A percentile compares a stretch with the other conserved stretches of the same genome.
Conservation (phyloP, 2,797 vertebrate species). For the Petrocephalus schoutedeni region DNA sequence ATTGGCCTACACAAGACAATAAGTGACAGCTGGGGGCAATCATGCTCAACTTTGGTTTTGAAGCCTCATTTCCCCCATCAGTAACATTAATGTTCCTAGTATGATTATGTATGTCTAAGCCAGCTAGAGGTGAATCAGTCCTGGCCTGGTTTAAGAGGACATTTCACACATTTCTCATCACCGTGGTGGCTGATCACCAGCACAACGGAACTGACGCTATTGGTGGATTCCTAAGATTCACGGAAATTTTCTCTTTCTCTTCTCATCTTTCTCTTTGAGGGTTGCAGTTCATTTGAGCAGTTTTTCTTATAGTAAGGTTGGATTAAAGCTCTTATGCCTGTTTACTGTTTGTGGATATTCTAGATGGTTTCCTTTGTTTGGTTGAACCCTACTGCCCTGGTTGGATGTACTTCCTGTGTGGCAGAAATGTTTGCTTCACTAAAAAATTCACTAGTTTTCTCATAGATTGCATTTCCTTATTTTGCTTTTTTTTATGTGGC, state of each 20-base stretch:
- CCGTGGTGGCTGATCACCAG: background rate
- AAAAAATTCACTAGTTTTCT: background rate
- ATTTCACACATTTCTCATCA: background rate
- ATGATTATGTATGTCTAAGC: background rate
- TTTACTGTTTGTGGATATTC: background rate
- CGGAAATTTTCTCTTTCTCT: background rate
- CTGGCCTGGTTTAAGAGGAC: background rate
- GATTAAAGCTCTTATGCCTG: background rate
- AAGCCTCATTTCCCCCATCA: background rate
- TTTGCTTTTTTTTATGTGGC: too few relatives aligned
- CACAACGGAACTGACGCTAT: background rate
- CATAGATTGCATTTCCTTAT: background rate
- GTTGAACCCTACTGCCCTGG: background rate
- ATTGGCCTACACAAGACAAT: background rate
- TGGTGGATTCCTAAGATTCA: background rate
- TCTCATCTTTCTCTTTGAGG: too few relatives aligned
- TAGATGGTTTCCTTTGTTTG: background rate
- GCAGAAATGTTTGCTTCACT: background rate
- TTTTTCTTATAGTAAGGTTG: background rate
- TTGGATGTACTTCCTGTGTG: background rate
- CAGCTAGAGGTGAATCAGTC: background rate
- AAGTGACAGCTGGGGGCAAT: background rate
- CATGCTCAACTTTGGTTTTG: background rate
- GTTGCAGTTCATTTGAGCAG: background rate
- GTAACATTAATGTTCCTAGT: background rate